phyloP scores from a whole-genome alignment of 2,113 vertebrate species.

The Lichenostomus cassidix region DNA sequence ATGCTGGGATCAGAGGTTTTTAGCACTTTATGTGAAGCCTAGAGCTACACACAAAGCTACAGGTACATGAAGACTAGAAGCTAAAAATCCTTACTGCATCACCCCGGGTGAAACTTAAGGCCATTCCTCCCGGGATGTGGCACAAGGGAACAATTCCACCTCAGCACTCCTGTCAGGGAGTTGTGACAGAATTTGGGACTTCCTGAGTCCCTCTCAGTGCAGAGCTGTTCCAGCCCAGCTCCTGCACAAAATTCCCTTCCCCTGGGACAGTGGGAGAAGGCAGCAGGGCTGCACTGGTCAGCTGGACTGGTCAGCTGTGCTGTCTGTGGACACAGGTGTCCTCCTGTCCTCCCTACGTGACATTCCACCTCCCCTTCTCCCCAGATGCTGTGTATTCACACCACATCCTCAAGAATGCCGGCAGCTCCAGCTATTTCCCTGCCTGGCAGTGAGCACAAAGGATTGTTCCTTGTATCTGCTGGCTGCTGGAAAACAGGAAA shows the following conservation, averaged over 20 bases:
- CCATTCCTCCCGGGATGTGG: fast-evolving
- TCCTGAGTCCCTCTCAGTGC: not conserved
- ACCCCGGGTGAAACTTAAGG: not conserved
- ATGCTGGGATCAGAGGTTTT: too few relatives aligned
- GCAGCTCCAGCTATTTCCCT: conserved; percentile 3
- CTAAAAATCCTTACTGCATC: too few relatives aligned
- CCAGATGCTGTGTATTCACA: not conserved
- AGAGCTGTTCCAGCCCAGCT: not conserved
- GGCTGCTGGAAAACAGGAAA: conserved; percentile 56
- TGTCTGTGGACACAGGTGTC: not conserved
- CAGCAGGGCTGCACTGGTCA: fast-evolving
- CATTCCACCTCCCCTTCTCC: not conserved
- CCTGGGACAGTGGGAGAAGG: not conserved
- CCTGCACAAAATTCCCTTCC: not conserved
- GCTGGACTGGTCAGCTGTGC: not conserved
- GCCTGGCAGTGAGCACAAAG: conserved; percentile 26
- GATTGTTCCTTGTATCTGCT: not conserved
- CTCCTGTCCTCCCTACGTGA: not conserved
- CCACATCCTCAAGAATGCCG: not conserved
- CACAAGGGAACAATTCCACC: fast-evolving
- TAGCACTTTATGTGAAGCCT: too few relatives aligned
- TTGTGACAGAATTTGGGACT: not conserved
- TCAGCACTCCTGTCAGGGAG: not conserved
- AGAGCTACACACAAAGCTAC: too few relatives aligned
- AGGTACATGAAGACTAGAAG: too few relatives aligned